Base-by-base conservation (phyloP, 2,888 invertebrate genomes). In the Ctena decussata region DNA sequence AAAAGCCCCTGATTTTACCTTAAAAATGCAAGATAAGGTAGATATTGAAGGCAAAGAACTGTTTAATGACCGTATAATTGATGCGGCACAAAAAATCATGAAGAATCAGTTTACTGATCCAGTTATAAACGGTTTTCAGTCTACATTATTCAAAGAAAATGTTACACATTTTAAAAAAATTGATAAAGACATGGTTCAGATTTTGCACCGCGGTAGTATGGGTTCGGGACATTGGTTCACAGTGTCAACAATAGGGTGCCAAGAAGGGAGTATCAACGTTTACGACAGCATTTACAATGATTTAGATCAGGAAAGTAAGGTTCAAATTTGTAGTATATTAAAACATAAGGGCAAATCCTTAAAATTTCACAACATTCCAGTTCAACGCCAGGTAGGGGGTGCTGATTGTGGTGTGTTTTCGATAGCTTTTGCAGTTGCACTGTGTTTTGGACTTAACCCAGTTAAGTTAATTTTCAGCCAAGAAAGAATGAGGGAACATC, bases 191-290 rank as follows among this genome's bases (percentile, higher is more conserved):
- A 72, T 72, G 72, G 24, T 72, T 11, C 72, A 72, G 18, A 72
- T 72, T 44, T n/a, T 72, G 2, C 46, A 44, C n/a, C 72, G 72
- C 35, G 72, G 72, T n/a, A 24, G 41, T 44, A 39, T 44, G 2
- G 18, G 27, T n/a, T 41, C 41, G 18, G 72, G 72, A 6, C 72
- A 72, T 30, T 72, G 72, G 72, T 72, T 72, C n/a, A 72, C 72
- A 3, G 30, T 72, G 18, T 72, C 72, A 2, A 72, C 72, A n/a
- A 2, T 72, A 72, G 12, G 30, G 27, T 72, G 72, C 27, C 41
- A 24, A 39, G 44, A 41, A 27, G 72, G 72, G 2, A 46, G 11
- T 11, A 30, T 72, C 2, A 72, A 72, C 24, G 27, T 72, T 3
- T 41, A 21, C 30, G 72, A 72, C 24, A 72, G 72, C 18, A 44